Evolutionary conservation across 2,797 vertebrate genomes (phyloP).

Genomic region (Rhynchonycteris naso): DNA sequence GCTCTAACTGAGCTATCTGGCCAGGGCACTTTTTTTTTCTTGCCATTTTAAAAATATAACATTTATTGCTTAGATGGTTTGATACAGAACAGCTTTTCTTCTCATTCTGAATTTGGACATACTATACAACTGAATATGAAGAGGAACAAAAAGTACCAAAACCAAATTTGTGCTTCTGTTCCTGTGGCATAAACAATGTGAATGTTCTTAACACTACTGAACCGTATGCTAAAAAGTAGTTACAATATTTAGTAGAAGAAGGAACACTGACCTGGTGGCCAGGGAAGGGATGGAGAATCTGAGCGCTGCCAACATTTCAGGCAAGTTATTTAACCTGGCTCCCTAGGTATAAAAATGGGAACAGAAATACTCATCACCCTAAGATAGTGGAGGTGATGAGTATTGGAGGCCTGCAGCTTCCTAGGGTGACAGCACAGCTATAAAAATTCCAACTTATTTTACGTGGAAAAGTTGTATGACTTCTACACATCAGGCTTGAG

Average conservation of each 20-base stretch:
- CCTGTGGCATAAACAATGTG: slow-evolving; percentile 86
- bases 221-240: not conserved
- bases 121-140: slow-evolving; percentile 90
- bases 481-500: not conserved
- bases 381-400: not conserved
- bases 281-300: not conserved
- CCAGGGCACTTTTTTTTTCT: not conserved
- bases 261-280: not conserved
- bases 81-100: slow-evolving; percentile 93
- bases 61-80: slow-evolving; percentile 98
- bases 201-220: not conserved
- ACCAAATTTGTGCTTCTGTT: slow-evolving; percentile 90
- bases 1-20: too few species aligned
- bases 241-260: not conserved
- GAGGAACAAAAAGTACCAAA: slow-evolving; percentile 91
- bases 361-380: not conserved
- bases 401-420: not conserved
- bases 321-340: not conserved
- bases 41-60: slow-evolving; percentile 88
- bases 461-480: not conserved
- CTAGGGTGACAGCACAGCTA: not conserved
- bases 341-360: not conserved
- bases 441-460: not conserved
- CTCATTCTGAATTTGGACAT: slow-evolving; percentile 91
- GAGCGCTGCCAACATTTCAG: not conserved